phyloP scores from a whole-genome alignment of 2,113 vertebrate species.

The Corapipo altera region DNA sequence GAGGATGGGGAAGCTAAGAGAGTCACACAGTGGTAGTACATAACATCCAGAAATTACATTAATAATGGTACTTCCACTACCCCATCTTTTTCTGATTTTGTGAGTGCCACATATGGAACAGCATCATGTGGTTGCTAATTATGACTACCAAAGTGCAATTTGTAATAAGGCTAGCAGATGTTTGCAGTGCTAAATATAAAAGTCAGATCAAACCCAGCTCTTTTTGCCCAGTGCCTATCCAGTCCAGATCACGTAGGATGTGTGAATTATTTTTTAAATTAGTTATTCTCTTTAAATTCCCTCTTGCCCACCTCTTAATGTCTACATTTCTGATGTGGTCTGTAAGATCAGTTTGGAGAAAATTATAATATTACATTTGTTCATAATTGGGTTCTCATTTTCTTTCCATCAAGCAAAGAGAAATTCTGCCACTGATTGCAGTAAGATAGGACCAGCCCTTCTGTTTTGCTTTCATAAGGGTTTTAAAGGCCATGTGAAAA shows the following conservation, averaged over 20 bases:
- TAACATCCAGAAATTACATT: neutral
- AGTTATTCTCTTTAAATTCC: neutral
- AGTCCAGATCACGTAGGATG: neutral
- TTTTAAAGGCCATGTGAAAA: neutral
- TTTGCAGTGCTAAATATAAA: constrained; percentile 25
- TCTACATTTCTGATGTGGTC: neutral
- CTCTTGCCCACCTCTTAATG: neutral
- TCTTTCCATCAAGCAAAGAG: neutral
- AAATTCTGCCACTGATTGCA: neutral
- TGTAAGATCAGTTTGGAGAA: neutral
- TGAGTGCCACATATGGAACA: constrained; percentile 12
- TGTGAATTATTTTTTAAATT: neutral
- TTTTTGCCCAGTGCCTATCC: neutral
- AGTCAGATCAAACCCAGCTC: neutral
- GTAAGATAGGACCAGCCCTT: neutral
- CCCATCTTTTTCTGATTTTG: constrained; percentile 34
- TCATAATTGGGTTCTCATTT: neutral
- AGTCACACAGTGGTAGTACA: neutral
- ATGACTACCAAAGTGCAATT: constrained; percentile 33
- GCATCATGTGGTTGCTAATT: constrained; percentile 41
- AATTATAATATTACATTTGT: neutral
- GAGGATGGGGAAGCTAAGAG: neutral
- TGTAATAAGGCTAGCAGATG: constrained; percentile 43
- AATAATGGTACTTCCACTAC: neutral
- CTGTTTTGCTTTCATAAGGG: neutral